Base-by-base conservation (phyloP, 2,113 vertebrate species). In the Eulacestoma nigropectus region DNA sequence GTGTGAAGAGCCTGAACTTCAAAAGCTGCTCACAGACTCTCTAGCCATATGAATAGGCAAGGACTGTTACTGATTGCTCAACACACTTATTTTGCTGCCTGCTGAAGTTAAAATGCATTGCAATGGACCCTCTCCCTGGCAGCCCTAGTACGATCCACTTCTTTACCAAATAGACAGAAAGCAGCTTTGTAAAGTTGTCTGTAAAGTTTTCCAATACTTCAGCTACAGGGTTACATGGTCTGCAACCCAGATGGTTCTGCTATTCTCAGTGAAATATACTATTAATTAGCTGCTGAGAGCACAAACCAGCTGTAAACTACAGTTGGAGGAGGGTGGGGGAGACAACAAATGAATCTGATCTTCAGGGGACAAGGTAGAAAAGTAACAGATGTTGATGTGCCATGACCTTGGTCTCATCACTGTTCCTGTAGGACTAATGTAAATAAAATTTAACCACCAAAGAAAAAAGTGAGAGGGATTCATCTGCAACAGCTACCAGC, bases 251-350 rank as follows among this genome's bases (percentile, higher is more conserved):
- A 87, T 83, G 87, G 60, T 53, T 62, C 82, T 96, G 83, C 77
- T 84, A 44, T 41, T 80, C 88, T 89, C 83, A 80, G 57, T 80
- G 62, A 93, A 93, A 90, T 41, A 77, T 35, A 83, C 39, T 42
- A 22, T 83, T 94, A 94, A 95, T 92, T 90, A 95, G 63, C 85
- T 95, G 93, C 94, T 95, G 96, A 97, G 81, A 95, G 93, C 74
- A 88, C 46, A 90, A 95, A 87, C 49, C 42, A 25, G 62, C 62
- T 89, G 91, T 60, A 83, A 91, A 82, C 49, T 84, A 69, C 42
- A 55, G 3, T 4, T 64, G 56, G 27, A 25, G 30, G 23, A 87
- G 50, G 27, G n/a, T 37, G 7, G 22, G 19, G 23, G 53, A 93
- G 49, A 65, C 68, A 92, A 47, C 35, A 86, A 86, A 73, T 32